Conservation (phyloP, 2,113 vertebrate species). For the Sorex fumeus region DNA sequence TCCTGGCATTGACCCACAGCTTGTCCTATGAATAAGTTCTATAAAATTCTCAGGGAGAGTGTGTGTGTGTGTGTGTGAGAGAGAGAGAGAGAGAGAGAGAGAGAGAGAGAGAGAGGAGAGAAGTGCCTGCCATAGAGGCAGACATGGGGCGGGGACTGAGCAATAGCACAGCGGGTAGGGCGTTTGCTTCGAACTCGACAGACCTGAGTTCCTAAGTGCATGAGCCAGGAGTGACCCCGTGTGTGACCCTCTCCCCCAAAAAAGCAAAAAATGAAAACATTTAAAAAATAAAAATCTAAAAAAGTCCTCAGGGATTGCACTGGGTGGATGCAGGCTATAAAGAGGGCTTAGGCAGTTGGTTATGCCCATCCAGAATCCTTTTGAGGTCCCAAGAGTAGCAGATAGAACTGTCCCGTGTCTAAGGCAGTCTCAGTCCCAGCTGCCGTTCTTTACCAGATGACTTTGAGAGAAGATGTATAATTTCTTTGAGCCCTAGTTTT, state of each 20-base stretch:
- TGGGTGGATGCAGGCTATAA: neutral
- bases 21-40: slow-evolving; percentile 9
- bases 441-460: neutral
- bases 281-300: no score
- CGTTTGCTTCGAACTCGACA: no score
- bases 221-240: no score
- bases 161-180: no score
- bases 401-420: neutral
- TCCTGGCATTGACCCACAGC: neutral
- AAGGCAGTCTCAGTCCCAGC: neutral
- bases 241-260: no score
- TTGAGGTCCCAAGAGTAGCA: neutral
- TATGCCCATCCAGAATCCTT: neutral
- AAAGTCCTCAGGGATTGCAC: neutral
- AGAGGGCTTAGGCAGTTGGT: neutral
- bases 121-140: no score
- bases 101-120: no score
- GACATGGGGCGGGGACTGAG: no score
- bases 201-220: no score
- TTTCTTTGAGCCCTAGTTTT: neutral
- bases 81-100: no score
- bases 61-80: no score
- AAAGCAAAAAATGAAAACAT: no score
- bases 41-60: neutral
- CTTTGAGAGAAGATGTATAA: neutral